Base-by-base conservation (phyloP, 2,888 invertebrate genomes). In the Oligia fasciuncula region DNA sequence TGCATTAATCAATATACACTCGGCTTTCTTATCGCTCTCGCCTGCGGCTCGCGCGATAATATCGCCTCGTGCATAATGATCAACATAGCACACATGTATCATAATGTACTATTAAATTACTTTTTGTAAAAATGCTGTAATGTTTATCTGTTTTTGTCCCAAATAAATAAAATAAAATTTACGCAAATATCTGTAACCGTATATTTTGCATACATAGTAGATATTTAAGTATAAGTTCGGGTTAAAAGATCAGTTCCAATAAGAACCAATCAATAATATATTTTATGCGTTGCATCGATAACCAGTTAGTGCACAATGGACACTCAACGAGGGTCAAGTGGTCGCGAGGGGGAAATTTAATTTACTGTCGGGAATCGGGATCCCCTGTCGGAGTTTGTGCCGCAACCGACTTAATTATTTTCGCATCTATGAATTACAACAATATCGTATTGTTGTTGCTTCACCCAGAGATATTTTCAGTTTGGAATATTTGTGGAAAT, bases 261-360 rank as follows among this genome's bases (percentile, higher is more conserved):
- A 70, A 60, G 76, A 83, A 69, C 86, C 79, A 85, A 83, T 86
- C 81, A 85, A 72, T 79, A 77, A 80, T 80, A 90, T 89, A 90
- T 91, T 92, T 92, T 91, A 92, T 90, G 90, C 91, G 90, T 91
- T 92, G 92, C 92, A 93, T 92, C 93, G 92, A 93, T 93, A 92
- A 92, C 92, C 91, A 90, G 93, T 92, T 92, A 93, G 91, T 93
- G 92, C 92, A 92, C 92, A 92, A 93, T 93, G 91, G 92, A 89
- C 91, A 90, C 92, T 90, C 89, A 91, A 93, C 91, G 84, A 93
- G 94, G 94, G 93, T 94, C 93, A 93, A 94, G 93, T 93, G 93
- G 92, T 89, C 93, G 90, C 94, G 77, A 89, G 93, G 92, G 94
- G 90, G 84, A 92, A 93, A 94, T 94, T 93, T 93, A 94, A 94